phyloP scores from a whole-genome alignment of 2,113 vertebrate species.

The Setophaga petechia region DNA sequence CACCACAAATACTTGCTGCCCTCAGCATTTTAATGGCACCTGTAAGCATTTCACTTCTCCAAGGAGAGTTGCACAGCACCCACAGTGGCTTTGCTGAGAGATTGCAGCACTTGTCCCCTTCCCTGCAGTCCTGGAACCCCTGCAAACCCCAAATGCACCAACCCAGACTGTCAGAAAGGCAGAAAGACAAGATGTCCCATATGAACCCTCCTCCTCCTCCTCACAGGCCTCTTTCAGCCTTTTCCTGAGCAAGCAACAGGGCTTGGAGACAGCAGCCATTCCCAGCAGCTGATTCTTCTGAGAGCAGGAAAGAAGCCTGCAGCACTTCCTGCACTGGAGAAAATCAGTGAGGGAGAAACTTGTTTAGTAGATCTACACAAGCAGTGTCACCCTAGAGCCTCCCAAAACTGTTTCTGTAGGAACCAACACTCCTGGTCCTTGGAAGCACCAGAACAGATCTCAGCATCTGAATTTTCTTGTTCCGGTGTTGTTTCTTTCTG shows the following conservation, averaged over 20 bases:
- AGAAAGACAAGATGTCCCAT: background rate
- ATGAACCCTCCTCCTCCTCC: background rate
- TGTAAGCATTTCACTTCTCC: background rate
- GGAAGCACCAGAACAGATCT: background rate
- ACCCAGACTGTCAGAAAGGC: background rate
- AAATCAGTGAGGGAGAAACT: background rate
- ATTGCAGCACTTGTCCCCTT: background rate
- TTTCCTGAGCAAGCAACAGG: background rate
- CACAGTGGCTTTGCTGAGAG: background rate
- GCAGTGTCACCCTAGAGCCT: background rate
- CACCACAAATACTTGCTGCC: background rate
- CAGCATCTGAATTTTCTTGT: background rate
- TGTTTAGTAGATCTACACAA: background rate
- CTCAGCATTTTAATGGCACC: background rate
- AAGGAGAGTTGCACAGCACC: background rate
- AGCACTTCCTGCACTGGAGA: background rate
- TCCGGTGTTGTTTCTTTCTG: background rate
- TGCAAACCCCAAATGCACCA: background rate
- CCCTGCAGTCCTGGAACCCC: background rate
- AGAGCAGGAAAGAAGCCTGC: background rate
- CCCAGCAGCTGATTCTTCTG: background rate
- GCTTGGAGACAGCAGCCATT: background rate
- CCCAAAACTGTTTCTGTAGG: background rate
- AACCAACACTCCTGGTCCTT: accelerated
- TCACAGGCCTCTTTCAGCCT: background rate